Conservation (phyloP, 2,797 vertebrate species). For the Lepus townsendii region DNA sequence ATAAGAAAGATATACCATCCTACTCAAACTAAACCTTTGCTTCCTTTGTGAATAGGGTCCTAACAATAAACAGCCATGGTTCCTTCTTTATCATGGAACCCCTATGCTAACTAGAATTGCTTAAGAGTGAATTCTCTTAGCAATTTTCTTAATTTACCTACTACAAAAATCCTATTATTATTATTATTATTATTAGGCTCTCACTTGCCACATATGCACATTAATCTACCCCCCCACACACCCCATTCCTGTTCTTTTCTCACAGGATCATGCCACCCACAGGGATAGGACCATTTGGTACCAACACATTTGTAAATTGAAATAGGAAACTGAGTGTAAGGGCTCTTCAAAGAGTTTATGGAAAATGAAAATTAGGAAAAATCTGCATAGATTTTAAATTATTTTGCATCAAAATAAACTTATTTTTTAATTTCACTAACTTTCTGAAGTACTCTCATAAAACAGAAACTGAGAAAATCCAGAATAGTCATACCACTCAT, state of each 20-base stretch:
- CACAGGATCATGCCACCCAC: neutral
- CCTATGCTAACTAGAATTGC: neutral
- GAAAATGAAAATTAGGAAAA: too few species aligned
- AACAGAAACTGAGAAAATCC: neutral
- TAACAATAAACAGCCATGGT: neutral
- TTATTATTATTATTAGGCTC: conserved; percentile 44
- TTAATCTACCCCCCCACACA: neutral
- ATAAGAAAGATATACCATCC: neutral
- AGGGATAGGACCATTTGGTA: neutral
- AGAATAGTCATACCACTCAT: neutral
- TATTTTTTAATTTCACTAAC: too few species aligned
- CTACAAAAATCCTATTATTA: neutral
- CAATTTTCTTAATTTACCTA: conserved; percentile 41
- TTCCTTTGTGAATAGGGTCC: neutral
- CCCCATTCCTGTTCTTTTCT: neutral
- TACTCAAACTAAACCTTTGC: neutral
- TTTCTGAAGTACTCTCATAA: neutral
- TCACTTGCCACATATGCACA: neutral
- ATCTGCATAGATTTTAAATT: too few species aligned
- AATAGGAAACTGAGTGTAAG: neutral
- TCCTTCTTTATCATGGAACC: neutral
- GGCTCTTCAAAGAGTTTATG: too few species aligned
- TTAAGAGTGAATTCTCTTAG: conserved; percentile 41
- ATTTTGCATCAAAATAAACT: too few species aligned
- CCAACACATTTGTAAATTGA: conserved; percentile 7